Conservation (phyloP, 2,888 invertebrate species). For the Drosophila meridiana region DNA sequence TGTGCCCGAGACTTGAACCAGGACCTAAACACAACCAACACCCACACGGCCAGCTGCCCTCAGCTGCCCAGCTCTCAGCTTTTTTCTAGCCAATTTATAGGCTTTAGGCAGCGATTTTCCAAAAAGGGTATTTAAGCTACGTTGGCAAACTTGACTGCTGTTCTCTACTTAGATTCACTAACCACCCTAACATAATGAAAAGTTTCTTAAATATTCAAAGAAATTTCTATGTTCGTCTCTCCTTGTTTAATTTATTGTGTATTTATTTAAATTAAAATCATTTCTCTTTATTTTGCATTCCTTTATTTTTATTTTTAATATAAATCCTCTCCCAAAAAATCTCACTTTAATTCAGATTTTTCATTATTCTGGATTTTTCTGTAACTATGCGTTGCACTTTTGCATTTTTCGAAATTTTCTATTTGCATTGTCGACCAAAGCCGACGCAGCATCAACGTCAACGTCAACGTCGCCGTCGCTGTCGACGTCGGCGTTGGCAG, state of each 20-base stretch:
- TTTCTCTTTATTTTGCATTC: too few relatives aligned
- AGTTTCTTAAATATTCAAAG: neutral
- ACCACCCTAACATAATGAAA: too few relatives aligned
- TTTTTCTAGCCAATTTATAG: slow-evolving; percentile 70
- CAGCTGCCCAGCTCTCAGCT: slow-evolving; percentile 7
- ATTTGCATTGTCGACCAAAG: slow-evolving; percentile 70
- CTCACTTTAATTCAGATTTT: slow-evolving; percentile 20
- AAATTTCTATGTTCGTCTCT: neutral
- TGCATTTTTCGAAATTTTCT: slow-evolving; percentile 67
- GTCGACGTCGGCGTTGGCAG: slow-evolving; percentile 12
- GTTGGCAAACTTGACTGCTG: neutral
- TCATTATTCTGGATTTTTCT: slow-evolving; percentile 35
- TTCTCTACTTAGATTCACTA: neutral
- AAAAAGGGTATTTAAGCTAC: slow-evolving; percentile 1
- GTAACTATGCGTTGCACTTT: slow-evolving; percentile 38
- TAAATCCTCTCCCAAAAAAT: slow-evolving; percentile 16
- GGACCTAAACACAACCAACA: slow-evolving; percentile 55
- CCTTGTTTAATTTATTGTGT: neutral
- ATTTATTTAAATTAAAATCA: neutral
- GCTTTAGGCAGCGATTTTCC: slow-evolving; percentile 23
- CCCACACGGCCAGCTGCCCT: slow-evolving; percentile 20
- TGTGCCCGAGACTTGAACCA: slow-evolving; percentile 36
- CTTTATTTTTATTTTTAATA: neutral
- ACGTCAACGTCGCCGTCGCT: slow-evolving; percentile 9
- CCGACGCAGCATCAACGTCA: slow-evolving; percentile 6